phyloP scores from a whole-genome alignment of 2,797 vertebrate species.

The Epinephelus awoara region DNA sequence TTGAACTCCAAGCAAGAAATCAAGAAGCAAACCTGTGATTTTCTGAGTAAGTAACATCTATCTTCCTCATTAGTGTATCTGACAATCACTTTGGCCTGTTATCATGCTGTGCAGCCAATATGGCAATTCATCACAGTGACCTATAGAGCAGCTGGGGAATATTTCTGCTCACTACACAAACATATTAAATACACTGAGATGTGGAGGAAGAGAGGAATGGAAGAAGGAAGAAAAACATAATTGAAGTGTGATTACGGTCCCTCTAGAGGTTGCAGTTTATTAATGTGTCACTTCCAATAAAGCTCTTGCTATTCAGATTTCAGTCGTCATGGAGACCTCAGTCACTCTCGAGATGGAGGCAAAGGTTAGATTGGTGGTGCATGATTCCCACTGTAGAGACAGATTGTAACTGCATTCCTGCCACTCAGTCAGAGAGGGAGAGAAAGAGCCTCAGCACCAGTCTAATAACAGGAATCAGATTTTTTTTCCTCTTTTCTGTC shows the following conservation, averaged over 20 bases:
- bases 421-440: constrained; percentile 19
- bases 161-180: constrained; percentile 40
- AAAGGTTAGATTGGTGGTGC: constrained; percentile 75
- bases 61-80: constrained; percentile 21
- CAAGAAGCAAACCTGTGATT: constrained; percentile 7
- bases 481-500: constrained; percentile 1
- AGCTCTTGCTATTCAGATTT: constrained; percentile 76
- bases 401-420: constrained; percentile 44
- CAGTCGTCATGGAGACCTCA: constrained; percentile 82
- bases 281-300: constrained; percentile 88
- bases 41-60: background rate
- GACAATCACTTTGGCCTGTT: constrained; percentile 13
- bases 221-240: constrained; percentile 65
- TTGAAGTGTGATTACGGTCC: constrained; percentile 82
- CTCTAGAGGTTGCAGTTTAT: constrained; percentile 84
- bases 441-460: background rate
- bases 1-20: background rate
- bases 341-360: constrained; percentile 75
- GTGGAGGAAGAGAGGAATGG: constrained; percentile 28
- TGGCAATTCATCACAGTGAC: constrained; percentile 61
- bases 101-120: background rate
- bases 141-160: constrained; percentile 51
- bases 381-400: constrained; percentile 48
- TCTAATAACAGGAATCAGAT: constrained; percentile 12
- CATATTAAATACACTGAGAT: constrained; percentile 63